Evolutionary conservation across 2,113 vertebrate species (phyloP).

Genomic region (Ranitomeya variabilis): DNA sequence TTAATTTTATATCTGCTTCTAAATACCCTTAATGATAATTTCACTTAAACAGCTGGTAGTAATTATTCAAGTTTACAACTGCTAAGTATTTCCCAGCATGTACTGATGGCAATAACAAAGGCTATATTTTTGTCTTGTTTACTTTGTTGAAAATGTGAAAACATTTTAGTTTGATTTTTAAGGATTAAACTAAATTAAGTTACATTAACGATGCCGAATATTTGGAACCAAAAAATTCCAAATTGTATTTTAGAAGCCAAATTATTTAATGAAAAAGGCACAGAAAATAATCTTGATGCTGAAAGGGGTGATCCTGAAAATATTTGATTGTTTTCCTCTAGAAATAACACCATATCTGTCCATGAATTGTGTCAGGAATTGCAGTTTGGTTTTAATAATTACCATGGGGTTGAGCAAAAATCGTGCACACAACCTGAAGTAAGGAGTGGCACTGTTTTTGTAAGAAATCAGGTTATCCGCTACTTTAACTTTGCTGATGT

Average conservation of each 20-base stretch:
- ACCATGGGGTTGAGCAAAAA: no score
- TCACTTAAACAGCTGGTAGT: slow-evolving; percentile 26
- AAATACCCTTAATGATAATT: slow-evolving; percentile 34
- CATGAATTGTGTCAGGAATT: no score
- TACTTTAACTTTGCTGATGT: no score
- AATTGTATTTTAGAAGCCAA: not conserved
- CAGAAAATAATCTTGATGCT: not conserved
- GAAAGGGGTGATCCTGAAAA: not conserved
- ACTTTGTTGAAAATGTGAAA: not conserved
- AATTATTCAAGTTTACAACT: slow-evolving; percentile 16
- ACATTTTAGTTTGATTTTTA: slow-evolving; percentile 3
- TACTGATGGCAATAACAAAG: slow-evolving; percentile 15
- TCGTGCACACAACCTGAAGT: no score
- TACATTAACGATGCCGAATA: not conserved
- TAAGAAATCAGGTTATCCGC: no score
- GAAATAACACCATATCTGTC: no score
- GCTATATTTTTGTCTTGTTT: slow-evolving; percentile 2
- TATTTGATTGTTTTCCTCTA: not conserved
- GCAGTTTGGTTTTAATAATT: not conserved
- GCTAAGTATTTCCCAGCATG: slow-evolving; percentile 12
- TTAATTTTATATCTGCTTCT: slow-evolving; percentile 11
- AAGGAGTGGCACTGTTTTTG: no score
- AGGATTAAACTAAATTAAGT: not conserved
- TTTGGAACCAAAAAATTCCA: not conserved
- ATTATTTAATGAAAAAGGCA: not conserved